Percentiles rank a stretch among this genome's conserved stretches.
Evolutionary conservation across 2,888 invertebrate species (phyloP).

Genomic region (Drosophila meridiana): DNA sequence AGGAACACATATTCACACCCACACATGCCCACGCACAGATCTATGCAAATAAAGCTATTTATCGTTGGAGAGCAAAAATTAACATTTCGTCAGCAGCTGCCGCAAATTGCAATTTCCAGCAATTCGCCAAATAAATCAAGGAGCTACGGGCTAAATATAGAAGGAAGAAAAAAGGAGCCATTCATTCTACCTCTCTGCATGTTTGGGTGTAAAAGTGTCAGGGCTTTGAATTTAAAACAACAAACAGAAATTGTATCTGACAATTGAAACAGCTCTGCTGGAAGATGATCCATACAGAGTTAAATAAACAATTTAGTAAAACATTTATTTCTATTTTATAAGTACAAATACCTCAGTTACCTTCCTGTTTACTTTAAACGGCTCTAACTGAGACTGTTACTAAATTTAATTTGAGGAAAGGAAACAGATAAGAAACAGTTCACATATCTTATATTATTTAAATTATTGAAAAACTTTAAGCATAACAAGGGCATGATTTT

Average conservation of each 20-base stretch:
- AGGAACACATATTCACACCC: not conserved
- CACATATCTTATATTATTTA: too few relatives aligned
- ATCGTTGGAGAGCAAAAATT: slow-evolving; percentile 42
- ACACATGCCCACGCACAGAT: not conserved
- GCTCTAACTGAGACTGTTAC: too few relatives aligned
- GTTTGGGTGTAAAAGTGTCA: too few relatives aligned
- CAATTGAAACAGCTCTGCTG: not conserved
- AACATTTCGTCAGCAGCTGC: slow-evolving; percentile 48
- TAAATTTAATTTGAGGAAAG: too few relatives aligned
- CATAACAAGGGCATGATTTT: too few relatives aligned
- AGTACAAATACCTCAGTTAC: too few relatives aligned
- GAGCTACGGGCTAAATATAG: not conserved
- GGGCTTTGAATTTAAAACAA: not conserved
- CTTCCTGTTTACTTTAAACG: too few relatives aligned
- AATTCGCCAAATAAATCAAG: slow-evolving; percentile 41
- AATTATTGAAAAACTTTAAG: too few relatives aligned
- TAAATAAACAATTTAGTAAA: not conserved
- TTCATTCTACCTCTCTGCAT: not conserved
- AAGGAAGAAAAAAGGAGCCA: slow-evolving; percentile 7
- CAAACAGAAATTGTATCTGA: not conserved
- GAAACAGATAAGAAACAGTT: too few relatives aligned
- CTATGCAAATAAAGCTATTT: slow-evolving; percentile 58
- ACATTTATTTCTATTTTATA: too few relatives aligned
- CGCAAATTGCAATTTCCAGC: slow-evolving; percentile 30
- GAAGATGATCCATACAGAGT: not conserved